A percentile compares a stretch with the other conserved stretches of the same genome.
These are phyloP conservation scores for Hemichromis elongatus DNA, from an alignment of 2,113 vertebrate species.

Conservation along the genomic window DNA sequence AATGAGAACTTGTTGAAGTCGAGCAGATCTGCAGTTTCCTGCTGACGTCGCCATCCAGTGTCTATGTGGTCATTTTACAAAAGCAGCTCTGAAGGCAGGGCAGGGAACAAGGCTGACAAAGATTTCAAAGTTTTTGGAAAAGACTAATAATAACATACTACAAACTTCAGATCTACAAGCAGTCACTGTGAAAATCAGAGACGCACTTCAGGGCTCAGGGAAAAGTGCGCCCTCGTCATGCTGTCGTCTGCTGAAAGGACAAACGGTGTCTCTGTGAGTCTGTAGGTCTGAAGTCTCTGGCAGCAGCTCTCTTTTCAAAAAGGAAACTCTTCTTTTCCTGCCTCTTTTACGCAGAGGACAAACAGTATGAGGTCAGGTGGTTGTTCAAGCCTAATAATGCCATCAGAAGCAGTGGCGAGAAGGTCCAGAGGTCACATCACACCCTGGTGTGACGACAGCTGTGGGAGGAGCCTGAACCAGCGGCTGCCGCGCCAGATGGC, in stretches of 20 bases:
- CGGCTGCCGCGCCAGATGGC: conserved; percentile 57
- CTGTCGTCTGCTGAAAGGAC: neutral
- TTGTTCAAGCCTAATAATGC: conserved; percentile 54
- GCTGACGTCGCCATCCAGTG: conserved; percentile 10
- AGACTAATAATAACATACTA: conserved; percentile 25
- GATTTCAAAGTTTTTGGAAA: conserved; percentile 57
- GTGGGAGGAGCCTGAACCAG: conserved; percentile 75
- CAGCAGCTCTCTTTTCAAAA: neutral
- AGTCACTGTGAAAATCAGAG: conserved; percentile 31
- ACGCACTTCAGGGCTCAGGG: neutral
- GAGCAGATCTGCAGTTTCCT: conserved; percentile 18
- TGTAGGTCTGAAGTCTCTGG: conserved; percentile 19
- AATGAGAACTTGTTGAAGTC: conserved; percentile 28
- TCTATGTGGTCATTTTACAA: conserved; percentile 44
- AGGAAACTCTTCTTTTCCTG: conserved; percentile 9
- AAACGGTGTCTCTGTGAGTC: neutral
- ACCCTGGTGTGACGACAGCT: conserved; percentile 87
- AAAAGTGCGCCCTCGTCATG: neutral
- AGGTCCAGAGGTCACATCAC: conserved; percentile 57
- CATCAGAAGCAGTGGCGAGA: neutral
- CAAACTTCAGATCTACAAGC: conserved; percentile 43
- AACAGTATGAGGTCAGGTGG: conserved; percentile 66
- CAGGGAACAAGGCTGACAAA: conserved; percentile 56
- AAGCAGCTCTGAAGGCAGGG: conserved; percentile 60
- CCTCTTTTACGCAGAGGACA: conserved; percentile 35